These are phyloP conservation scores for Florisuga fusca DNA, from an alignment of 2,797 vertebrate genomes.

Conservation along the genomic window DNA sequence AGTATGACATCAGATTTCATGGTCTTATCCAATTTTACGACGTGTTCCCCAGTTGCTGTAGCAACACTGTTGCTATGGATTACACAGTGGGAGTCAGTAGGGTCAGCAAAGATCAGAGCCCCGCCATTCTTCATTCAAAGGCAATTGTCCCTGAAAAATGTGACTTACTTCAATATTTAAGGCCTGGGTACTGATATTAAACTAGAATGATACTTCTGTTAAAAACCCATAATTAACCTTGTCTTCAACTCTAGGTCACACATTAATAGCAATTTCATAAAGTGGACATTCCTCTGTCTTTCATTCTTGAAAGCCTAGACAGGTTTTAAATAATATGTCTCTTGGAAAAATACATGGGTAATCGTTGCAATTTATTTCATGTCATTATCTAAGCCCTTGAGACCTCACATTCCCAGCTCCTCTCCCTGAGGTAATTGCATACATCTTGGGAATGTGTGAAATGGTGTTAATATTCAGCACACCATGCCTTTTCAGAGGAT, in stretches of 20 bases:
- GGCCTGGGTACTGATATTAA: constrained; percentile 81
- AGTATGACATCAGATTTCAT: constrained; percentile 84
- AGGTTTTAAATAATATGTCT: constrained; percentile 83
- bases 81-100: constrained; percentile 79
- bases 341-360: constrained; percentile 82
- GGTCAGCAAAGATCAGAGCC: constrained; percentile 91
- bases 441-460: constrained; percentile 80
- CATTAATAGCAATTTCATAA: constrained; percentile 86
- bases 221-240: constrained; percentile 88
- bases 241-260: constrained; percentile 81
- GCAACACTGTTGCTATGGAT: constrained; percentile 87
- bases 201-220: constrained; percentile 82
- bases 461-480: constrained; percentile 76
- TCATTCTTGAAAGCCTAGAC: constrained; percentile 78
- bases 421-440: constrained; percentile 81
- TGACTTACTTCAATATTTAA: constrained; percentile 86
- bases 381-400: constrained; percentile 82
- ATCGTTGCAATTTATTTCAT: constrained; percentile 92
- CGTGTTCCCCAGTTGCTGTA: constrained; percentile 83
- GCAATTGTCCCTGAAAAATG: constrained; percentile 88
- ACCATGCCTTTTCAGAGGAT: constrained; percentile 65
- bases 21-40: constrained; percentile 73
- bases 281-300: constrained; percentile 85
- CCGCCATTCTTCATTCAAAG: constrained; percentile 89
- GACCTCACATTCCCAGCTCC: constrained; percentile 77